Base-by-base conservation (phyloP, 2,113 vertebrate genomes). In the Micromys minutus region DNA sequence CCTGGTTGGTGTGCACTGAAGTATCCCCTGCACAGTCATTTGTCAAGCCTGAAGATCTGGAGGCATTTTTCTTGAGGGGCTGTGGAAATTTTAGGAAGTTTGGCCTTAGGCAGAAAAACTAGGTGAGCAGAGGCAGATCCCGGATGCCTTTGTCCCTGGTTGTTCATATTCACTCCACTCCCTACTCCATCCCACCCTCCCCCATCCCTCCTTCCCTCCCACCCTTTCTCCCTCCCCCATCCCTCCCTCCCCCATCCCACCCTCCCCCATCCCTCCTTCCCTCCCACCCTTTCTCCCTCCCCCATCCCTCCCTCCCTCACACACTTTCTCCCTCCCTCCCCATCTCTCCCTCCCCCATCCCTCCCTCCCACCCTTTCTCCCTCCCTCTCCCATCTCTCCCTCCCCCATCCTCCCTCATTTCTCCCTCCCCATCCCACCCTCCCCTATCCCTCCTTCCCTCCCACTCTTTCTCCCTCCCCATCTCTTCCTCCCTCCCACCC, bases 321-420 rank as follows among this genome's bases (percentile, higher is more conserved):
- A n/a, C n/a, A n/a, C n/a, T n/a, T n/a, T 0, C 36, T 31, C 39
- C 29, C 42, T 17, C 3, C 17, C 6, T 19, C 39, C 17, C 1
- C 7, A 39, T 12, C 13, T 6, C 3, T 31, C 2, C 7, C n/a
- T 39, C 7, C n/a, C 21, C 31, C 65, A 6, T 71, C 34, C 15
- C 34, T 52, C 31, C n/a, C 85, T n/a, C n/a, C 7, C 0, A 16
- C 17, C n/a, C 5, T 72, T 22, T 3, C 12, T 42, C 67, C 65
- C 34, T 34, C 12, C 12, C 71, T 5, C 19, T 0, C 36, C n/a
- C n/a, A n/a, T 31, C 39, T 15, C 42, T 17, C 3, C 17, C 6
- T 19, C 39, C 17, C 1, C 7, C n/a, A n/a, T n/a, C 7, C 0
- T 31, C 17, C n/a, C 5, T 72, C 10, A n/a, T n/a, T n/a, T 3